Percentiles rank a stretch among this genome's conserved stretches.
These are phyloP conservation scores for Sebastiscus albofasciatus DNA, from an alignment of 2,797 vertebrate genomes.

Conservation along the genomic window DNA sequence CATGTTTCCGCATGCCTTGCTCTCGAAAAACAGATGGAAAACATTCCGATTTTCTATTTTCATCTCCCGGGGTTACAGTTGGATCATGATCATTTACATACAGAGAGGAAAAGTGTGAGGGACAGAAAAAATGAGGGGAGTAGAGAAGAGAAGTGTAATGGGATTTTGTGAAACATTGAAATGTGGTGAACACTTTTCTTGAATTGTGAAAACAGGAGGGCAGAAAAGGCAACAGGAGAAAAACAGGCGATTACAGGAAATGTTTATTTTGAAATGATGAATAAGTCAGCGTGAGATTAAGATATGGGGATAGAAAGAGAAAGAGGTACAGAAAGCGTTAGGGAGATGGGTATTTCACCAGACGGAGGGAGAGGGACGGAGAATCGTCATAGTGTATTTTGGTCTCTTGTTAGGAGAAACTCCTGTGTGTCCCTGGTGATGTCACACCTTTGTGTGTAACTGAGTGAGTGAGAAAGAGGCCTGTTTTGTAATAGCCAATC, in stretches of 20 bases:
- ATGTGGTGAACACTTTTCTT: background rate
- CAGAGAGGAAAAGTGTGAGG: slow-evolving; percentile 9
- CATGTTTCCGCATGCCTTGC: slow-evolving; percentile 15
- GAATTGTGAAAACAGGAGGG: background rate
- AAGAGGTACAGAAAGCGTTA: background rate
- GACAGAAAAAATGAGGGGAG: background rate
- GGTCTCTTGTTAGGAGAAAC: slow-evolving; percentile 48
- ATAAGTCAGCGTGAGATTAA: background rate
- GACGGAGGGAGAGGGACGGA: background rate
- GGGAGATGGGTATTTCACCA: background rate
- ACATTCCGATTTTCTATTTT: slow-evolving; percentile 40
- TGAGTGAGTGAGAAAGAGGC: slow-evolving; percentile 23
- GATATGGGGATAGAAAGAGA: background rate
- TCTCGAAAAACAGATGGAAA: slow-evolving; percentile 39
- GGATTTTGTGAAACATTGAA: background rate
- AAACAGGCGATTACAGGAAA: background rate
- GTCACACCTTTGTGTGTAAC: slow-evolving; percentile 52
- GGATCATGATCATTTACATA: slow-evolving; percentile 50
- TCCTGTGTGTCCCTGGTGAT: slow-evolving; percentile 48
- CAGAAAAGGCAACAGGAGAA: background rate
- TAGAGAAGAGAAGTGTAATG: background rate
- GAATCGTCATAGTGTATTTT: slow-evolving; percentile 45
- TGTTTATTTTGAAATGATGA: background rate
- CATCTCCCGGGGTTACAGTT: slow-evolving; percentile 32
- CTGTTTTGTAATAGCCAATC: slow-evolving; percentile 36